Evolutionary conservation across 2,113 vertebrate species (phyloP).

Genomic region (Morone saxatilis): DNA sequence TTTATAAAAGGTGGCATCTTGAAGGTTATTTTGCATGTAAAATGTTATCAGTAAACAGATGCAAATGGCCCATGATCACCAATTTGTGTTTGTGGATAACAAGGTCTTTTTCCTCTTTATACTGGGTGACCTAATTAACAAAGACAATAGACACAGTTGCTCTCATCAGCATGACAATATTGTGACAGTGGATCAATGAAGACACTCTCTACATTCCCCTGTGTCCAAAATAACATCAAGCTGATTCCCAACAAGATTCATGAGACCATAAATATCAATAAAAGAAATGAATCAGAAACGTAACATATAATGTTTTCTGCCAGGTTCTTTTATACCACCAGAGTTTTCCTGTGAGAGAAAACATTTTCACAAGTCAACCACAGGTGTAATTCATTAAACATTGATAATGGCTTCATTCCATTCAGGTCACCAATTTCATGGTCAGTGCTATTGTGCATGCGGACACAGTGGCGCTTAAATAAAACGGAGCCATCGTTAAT

Average conservation of each 20-base stretch:
- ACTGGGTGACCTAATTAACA: slow-evolving; percentile 16
- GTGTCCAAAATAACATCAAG: neutral
- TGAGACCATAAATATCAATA: neutral
- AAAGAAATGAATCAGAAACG: neutral
- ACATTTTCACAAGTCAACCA: neutral
- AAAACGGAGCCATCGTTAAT: neutral
- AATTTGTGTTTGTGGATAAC: neutral
- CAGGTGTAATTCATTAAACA: neutral
- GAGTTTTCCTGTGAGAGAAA: neutral
- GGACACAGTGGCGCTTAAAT: neutral
- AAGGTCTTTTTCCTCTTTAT: neutral
- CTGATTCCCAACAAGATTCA: neutral
- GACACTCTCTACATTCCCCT: neutral
- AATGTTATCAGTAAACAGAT: neutral
- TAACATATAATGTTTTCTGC: too few species aligned
- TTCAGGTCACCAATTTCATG: neutral
- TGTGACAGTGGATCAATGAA: slow-evolving; percentile 16
- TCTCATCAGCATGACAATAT: slow-evolving; percentile 37
- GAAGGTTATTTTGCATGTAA: neutral
- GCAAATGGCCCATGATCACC: neutral
- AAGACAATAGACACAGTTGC: slow-evolving; percentile 4
- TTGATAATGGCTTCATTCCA: neutral
- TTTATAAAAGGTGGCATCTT: neutral
- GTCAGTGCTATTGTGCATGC: neutral
- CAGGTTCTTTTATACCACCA: neutral